Evolutionary conservation across 2,888 invertebrate genomes (phyloP), one percentile per base, ranked within the genome.

Genomic region (Lasioglossum marginatum): DNA sequence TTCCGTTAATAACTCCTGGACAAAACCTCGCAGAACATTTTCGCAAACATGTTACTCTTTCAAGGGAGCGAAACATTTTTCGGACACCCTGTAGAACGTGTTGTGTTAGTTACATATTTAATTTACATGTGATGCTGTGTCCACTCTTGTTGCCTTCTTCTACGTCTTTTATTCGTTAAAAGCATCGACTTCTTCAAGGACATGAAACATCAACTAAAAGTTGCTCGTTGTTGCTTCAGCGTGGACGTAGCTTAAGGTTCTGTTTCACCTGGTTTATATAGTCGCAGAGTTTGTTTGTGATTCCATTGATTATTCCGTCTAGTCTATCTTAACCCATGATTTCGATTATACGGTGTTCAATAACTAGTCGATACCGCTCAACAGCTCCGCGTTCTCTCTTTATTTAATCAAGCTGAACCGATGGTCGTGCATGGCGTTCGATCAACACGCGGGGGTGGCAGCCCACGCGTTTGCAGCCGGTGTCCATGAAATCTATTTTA

Each of bases 401-500:
- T 91, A 92, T 93, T 93, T 90, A 91, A 89, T 91, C 89, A 92
- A 88, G 85, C 78, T 87, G 89, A 91, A 90, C 48, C 88, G 88
- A 90, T 91, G 90, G 89, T 91, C 88, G 89, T 77, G 85, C 89
- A 80, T 74, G 78, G 81, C 83, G 89, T 85, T 86, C 87, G 85
- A 85, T 88, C 85, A 85, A 77, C 83, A 79, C 81, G 79, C 81
- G 75, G 79, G 85, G 79, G 81, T 80, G 87, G 83, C 72, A 73
- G 81, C 85, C 77, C 82, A 82, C 85, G 83, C 85, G 82, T 87
- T 89, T 85, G 72, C 77, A 77, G 68, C 74, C 83, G 86, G 81
- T 87, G 86, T 89, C 86, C 88, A 83, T 88, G 85, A 92, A 90
- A 89, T 91, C 88, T 91, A 92, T 91, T 93, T 91, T 92, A 90